Conservation (phyloP, 2,113 vertebrate genomes). For the Notothenia coriiceps region DNA sequence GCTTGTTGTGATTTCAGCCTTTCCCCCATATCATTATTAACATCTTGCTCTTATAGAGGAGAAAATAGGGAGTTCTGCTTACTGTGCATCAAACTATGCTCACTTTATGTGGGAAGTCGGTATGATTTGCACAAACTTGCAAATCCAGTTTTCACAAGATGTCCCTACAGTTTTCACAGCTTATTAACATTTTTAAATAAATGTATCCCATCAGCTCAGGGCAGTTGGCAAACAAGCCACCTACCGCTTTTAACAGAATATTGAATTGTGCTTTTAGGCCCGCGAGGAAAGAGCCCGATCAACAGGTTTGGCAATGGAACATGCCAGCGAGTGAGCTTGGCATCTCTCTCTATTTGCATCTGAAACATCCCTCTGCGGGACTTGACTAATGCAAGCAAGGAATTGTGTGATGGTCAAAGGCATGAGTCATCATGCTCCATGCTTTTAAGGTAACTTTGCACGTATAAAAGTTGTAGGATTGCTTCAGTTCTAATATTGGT, state of each 20-base stretch:
- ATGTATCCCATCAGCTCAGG: conserved; percentile 17
- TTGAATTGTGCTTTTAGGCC: conserved; percentile 45
- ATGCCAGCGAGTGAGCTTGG: conserved; percentile 48
- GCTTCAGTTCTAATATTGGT: not conserved
- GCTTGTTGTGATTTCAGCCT: conserved; percentile 21
- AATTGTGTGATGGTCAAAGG: conserved; percentile 17
- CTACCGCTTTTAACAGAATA: conserved; percentile 29
- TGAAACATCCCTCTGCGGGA: conserved; percentile 65
- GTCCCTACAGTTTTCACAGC: not conserved
- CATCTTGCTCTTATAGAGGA: conserved; percentile 27
- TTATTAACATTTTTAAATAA: conserved; percentile 10
- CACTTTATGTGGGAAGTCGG: not conserved
- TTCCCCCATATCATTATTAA: conserved; percentile 48
- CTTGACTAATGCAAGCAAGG: conserved; percentile 38
- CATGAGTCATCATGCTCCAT: conserved; percentile 13
- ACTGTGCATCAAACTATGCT: not conserved
- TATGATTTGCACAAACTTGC: conserved; percentile 31
- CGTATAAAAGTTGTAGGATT: not conserved
- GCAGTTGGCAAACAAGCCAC: conserved; percentile 32
- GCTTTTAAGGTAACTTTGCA: conserved; percentile 5
- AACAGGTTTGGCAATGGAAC: conserved; percentile 74
- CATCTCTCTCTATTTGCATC: conserved; percentile 42
- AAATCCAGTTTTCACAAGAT: not conserved
- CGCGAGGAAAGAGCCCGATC: conserved; percentile 61
- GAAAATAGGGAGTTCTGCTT: conserved; percentile 1